Percentiles rank a stretch among this genome's conserved stretches.
Evolutionary conservation across 2,113 vertebrate species (phyloP).

Genomic region (Budorcas taxicolor): DNA sequence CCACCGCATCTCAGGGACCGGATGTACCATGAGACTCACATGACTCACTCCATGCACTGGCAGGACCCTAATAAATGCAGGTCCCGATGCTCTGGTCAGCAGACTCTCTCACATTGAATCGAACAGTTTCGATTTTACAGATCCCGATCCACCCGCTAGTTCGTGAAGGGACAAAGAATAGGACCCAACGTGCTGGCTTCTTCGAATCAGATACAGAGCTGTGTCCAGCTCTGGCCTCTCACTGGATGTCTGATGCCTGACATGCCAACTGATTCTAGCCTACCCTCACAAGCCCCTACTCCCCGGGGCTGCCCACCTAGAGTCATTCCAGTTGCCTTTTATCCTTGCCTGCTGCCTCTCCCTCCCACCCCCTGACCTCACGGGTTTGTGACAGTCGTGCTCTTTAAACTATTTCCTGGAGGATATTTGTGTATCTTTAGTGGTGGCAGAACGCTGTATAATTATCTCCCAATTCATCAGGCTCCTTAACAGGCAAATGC

Average conservation of each 20-base stretch:
- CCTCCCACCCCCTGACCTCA: neutral
- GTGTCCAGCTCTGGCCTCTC: neutral
- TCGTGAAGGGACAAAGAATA: neutral
- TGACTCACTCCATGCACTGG: neutral
- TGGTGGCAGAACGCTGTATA: constrained; percentile 56
- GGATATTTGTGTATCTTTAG: constrained; percentile 63
- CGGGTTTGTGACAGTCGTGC: constrained; percentile 37
- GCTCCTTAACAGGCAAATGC: constrained; percentile 71
- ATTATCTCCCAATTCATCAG: constrained; percentile 72
- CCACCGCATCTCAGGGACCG: neutral
- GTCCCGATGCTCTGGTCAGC: neutral
- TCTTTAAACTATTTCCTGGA: constrained; percentile 59
- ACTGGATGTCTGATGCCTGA: neutral
- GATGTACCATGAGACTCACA: neutral
- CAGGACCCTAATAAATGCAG: neutral
- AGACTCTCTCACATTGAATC: neutral
- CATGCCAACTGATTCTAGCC: neutral
- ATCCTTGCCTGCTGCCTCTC: neutral
- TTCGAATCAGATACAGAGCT: neutral
- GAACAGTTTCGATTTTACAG: neutral
- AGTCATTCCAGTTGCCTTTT: neutral
- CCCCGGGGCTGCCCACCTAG: neutral
- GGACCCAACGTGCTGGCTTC: neutral
- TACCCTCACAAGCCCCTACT: neutral
- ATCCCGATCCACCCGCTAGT: neutral